phyloP scores from a whole-genome alignment of 2,113 vertebrate species.

The Clarias magur region DNA sequence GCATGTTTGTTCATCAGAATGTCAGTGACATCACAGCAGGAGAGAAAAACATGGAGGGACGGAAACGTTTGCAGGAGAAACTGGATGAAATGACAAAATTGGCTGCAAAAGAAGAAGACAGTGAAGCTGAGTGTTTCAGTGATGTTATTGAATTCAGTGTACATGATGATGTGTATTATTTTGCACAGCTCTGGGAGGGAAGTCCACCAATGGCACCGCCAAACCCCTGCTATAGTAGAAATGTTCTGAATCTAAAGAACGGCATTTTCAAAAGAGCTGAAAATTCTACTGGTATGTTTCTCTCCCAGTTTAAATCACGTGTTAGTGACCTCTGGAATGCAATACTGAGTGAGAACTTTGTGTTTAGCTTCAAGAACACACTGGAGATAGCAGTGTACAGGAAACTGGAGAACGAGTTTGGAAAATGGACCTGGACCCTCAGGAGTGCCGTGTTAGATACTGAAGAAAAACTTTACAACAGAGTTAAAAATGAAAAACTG shows the following conservation, averaged over 20 bases:
- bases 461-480: constrained; percentile 57
- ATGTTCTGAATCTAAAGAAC: constrained; percentile 39
- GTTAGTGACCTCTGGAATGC: constrained; percentile 60
- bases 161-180: constrained; percentile 56
- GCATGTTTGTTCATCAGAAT: constrained; percentile 74
- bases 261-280: background rate
- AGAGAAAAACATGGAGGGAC: constrained; percentile 67
- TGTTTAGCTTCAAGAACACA: constrained; percentile 37
- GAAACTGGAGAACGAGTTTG: constrained; percentile 54
- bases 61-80: constrained; percentile 58
- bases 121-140: constrained; percentile 57
- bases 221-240: constrained; percentile 55
- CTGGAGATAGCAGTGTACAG: constrained; percentile 51
- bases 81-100: constrained; percentile 65
- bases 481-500: constrained; percentile 48
- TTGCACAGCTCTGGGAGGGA: constrained; percentile 54
- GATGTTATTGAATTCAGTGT: constrained; percentile 57
- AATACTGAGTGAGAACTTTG: constrained; percentile 46
- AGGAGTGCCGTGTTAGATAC: constrained; percentile 56
- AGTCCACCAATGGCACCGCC: constrained; percentile 59
- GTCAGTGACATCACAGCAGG: constrained; percentile 62
- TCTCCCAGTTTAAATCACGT: constrained; percentile 62
- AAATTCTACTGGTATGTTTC: constrained; percentile 41
- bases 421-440: constrained; percentile 14
- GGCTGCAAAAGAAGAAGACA: constrained; percentile 66